Base-by-base conservation (phyloP, 2,888 invertebrate species). In the Xestia sexstrigata region DNA sequence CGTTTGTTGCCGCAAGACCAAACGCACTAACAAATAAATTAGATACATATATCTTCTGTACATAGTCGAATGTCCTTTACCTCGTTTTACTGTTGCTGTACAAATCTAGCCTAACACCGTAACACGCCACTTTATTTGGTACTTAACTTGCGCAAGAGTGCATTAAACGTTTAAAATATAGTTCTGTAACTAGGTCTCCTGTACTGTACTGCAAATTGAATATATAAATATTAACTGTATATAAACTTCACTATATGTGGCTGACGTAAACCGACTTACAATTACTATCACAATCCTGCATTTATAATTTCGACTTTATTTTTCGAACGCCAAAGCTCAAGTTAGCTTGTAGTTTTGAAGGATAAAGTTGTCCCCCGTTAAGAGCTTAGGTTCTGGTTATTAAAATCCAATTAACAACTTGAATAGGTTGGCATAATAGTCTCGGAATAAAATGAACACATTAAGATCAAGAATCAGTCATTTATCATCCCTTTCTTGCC, bases 161-260 rank as follows among this genome's bases (percentile, higher is more conserved):
- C 78, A 77, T 78, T 85, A 83, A 88, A 84, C 85, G 85, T 76
- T 87, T 83, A 83, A 88, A 82, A 85, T 88, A 88, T 88, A 73
- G 81, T 78, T 77, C 65, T 79, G 76, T 67, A 88, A 82, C 88
- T 86, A 77, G 87, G 87, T 84, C 84, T 77, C 70, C 55, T 76
- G 74, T 82, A 65, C 69, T 70, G 69, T 75, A 70, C 62, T 71
- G 81, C 78, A 78, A 84, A 88, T 86, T 88, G 87, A 76, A 79
- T 66, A 79, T 81, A 82, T 88, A 81, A 81, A 82, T 84, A 84
- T 86, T 72, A 74, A 72, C 30, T 67, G 65, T 80, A 74, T 71
- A 81, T 81, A 83, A 83, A 83, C 35, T 63, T 72, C 3, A 67
- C 80, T 81, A 75, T 83, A 87, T 86, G 79, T 70, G 72, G 78